phyloP scores from a whole-genome alignment of 2,888 invertebrate genomes.

The Teleiodes luculella region DNA sequence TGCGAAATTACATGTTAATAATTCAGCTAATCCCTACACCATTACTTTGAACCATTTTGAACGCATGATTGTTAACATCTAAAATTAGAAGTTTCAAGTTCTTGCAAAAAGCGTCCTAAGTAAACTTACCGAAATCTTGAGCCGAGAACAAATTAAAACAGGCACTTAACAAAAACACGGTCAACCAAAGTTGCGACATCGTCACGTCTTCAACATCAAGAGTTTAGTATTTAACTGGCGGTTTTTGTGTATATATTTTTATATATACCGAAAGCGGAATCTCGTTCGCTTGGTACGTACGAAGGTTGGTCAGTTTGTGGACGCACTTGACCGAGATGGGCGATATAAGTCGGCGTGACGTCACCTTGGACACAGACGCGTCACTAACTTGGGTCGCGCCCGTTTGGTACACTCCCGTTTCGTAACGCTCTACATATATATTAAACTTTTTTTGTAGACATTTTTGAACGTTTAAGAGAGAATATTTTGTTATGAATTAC shows the following conservation, averaged over 20 bases:
- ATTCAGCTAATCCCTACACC: too few relatives aligned
- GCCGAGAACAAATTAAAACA: constrained; percentile 42
- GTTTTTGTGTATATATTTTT: neutral
- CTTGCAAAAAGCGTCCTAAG: neutral
- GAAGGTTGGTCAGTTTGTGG: constrained; percentile 10
- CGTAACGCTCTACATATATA: too few relatives aligned
- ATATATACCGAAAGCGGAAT: neutral
- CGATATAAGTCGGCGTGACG: constrained; percentile 25
- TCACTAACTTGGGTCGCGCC: neutral
- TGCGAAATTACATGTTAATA: too few relatives aligned
- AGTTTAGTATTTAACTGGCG: neutral
- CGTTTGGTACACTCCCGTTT: too few relatives aligned
- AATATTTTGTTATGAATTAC: too few relatives aligned
- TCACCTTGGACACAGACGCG: constrained; percentile 11
- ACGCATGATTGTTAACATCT: too few relatives aligned
- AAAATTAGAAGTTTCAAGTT: too few relatives aligned
- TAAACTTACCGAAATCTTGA: constrained; percentile 48
- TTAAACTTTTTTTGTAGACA: too few relatives aligned
- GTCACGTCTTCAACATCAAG: neutral
- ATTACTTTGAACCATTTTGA: too few relatives aligned
- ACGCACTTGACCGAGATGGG: constrained; percentile 27
- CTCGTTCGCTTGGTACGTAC: neutral
- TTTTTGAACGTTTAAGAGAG: too few relatives aligned
- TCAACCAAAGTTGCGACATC: constrained; percentile 17
- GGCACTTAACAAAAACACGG: constrained; percentile 43